phyloP scores from a whole-genome alignment of 2,113 vertebrate species.

The Sinocyclocheilus anshuiensis region DNA sequence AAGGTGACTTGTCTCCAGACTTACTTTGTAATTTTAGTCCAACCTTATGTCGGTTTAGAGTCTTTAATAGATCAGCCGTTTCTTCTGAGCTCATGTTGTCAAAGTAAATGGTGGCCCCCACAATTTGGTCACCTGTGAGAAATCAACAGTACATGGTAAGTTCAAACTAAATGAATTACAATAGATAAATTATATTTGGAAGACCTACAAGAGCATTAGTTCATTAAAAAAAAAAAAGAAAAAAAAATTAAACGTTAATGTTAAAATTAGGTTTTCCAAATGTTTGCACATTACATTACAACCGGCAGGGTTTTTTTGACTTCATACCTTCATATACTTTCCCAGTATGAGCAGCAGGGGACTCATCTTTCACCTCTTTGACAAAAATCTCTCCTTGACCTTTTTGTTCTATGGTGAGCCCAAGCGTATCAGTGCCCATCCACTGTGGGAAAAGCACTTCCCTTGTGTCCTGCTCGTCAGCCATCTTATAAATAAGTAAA shows the following conservation, averaged over 20 bases:
- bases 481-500: conserved; percentile 74
- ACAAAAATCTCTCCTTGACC: conserved; percentile 85
- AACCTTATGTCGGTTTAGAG: conserved; percentile 86
- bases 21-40: conserved; percentile 91
- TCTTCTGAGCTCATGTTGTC: conserved; percentile 91
- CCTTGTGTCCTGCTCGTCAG: conserved; percentile 85
- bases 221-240: not conserved
- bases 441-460: conserved; percentile 90
- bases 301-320: not conserved
- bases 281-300: not conserved
- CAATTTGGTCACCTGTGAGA: conserved; percentile 88
- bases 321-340: conserved; percentile 86
- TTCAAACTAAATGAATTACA: not conserved
- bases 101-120: conserved; percentile 94
- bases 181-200: not conserved
- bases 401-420: conserved; percentile 87
- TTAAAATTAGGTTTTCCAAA: not conserved
- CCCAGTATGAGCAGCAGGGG: conserved; percentile 85
- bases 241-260: not conserved
- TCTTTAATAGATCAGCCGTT: conserved; percentile 84
- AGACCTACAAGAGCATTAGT: not conserved
- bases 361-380: conserved; percentile 86
- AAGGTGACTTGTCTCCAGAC: conserved; percentile 82
- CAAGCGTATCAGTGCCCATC: conserved; percentile 87
- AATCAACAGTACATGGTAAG: not conserved